Conservation (phyloP, 92 coral and sea anemone species). For the Meandrina meandrites region DNA sequence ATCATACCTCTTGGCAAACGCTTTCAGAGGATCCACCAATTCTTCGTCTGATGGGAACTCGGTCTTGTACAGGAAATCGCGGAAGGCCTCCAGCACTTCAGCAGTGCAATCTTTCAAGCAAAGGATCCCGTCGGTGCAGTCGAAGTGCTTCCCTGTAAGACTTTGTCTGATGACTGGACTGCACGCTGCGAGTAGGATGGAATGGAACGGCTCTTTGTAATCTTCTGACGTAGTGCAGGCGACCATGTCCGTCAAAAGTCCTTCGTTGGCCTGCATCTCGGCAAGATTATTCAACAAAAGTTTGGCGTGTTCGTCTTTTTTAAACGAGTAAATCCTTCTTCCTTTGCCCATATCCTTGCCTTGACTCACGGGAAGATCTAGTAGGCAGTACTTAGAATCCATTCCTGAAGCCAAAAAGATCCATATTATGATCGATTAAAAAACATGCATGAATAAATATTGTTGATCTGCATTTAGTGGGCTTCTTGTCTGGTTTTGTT, state of each 20-base stretch:
- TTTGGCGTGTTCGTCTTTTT: constrained; percentile 55
- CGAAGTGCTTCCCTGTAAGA: constrained; percentile 30
- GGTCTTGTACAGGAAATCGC: constrained; percentile 57
- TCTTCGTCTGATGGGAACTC: constrained; percentile 21
- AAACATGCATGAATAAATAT: no score
- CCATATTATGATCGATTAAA: background rate
- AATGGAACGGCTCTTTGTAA: constrained; percentile 41
- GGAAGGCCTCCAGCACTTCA: constrained; percentile 38
- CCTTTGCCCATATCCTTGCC: constrained; percentile 15
- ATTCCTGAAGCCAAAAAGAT: constrained; percentile 7
- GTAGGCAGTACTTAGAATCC: constrained; percentile 10
- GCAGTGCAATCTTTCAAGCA: background rate
- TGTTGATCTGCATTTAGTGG: background rate
- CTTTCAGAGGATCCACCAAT: background rate
- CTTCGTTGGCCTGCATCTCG: constrained; percentile 54
- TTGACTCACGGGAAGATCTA: constrained; percentile 18
- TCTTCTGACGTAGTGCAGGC: constrained; percentile 29
- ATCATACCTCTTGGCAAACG: constrained; percentile 4
- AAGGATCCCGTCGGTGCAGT: constrained; percentile 13
- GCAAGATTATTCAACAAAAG: constrained; percentile 52
- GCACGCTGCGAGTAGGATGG: constrained; percentile 58
- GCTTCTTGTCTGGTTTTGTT: background rate
- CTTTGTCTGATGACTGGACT: constrained; percentile 33
- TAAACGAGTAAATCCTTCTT: constrained; percentile 39
- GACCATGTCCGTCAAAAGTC: constrained; percentile 40